Conservation (phyloP, 2,888 invertebrate genomes). For the Callyntrura guangdongensis region DNA sequence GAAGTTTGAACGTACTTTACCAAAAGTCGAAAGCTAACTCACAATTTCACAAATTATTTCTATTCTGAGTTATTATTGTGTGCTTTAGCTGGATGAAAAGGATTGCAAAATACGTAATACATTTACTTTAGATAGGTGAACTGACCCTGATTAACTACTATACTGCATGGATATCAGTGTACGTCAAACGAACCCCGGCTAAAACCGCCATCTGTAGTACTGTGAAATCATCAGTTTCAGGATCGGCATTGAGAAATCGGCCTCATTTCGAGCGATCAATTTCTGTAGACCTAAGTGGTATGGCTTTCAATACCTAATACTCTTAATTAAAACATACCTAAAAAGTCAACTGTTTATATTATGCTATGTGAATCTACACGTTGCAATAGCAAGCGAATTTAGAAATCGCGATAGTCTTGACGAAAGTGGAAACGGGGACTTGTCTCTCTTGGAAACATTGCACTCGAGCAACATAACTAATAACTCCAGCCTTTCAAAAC, state of each 20-base stretch:
- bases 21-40: too few species aligned
- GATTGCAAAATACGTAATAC: background rate
- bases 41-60: too few species aligned
- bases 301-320: background rate
- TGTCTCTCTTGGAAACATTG: constrained; percentile 62
- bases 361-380: background rate
- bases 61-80: too few species aligned
- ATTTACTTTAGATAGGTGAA: constrained; percentile 85
- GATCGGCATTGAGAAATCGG: constrained; percentile 63
- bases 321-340: too few species aligned
- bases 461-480: constrained; percentile 36
- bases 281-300: constrained; percentile 81
- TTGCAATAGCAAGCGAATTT: constrained; percentile 47
- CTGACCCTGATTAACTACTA: constrained; percentile 86
- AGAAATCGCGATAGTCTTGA: constrained; percentile 35
- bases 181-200: constrained; percentile 83
- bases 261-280: constrained; percentile 82
- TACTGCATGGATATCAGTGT: constrained; percentile 85
- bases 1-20: too few species aligned
- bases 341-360: too few species aligned
- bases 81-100: background rate
- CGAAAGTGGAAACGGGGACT: constrained; percentile 42
- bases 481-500: constrained; percentile 25
- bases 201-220: constrained; percentile 23
- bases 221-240: constrained; percentile 52